These are phyloP conservation scores for Benitochromis conjunctus DNA, from an alignment of 2,113 vertebrate species.

Conservation along the genomic window DNA sequence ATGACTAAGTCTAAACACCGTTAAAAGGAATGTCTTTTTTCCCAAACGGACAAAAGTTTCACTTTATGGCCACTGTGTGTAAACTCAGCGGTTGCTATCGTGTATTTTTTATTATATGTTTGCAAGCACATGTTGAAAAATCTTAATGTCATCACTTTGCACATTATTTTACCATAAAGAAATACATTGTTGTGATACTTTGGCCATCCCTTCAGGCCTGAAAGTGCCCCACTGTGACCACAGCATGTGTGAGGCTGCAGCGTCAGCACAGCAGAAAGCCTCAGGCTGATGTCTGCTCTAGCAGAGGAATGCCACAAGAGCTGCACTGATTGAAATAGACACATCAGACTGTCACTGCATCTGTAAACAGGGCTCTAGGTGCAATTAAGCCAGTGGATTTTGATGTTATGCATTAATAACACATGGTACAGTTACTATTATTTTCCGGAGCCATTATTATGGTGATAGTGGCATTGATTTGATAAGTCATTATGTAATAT, in stretches of 20 bases:
- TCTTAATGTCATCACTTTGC: not conserved
- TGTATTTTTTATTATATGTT: not conserved
- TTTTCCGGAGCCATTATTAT: not conserved
- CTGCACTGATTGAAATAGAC: slow-evolving; percentile 35
- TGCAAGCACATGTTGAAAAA: slow-evolving; percentile 13
- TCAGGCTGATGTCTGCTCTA: not conserved
- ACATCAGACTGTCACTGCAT: slow-evolving; percentile 8
- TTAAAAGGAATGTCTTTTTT: not conserved
- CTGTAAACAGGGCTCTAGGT: not conserved
- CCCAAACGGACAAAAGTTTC: not conserved
- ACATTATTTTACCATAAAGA: slow-evolving; percentile 2
- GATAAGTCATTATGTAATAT: not conserved
- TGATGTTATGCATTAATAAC: not conserved
- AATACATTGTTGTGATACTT: slow-evolving; percentile 10
- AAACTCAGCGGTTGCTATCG: not conserved
- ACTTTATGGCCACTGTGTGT: not conserved
- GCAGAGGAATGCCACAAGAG: not conserved
- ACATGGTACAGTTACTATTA: not conserved
- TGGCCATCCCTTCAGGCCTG: not conserved
- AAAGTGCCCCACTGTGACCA: slow-evolving; percentile 3
- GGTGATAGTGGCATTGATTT: not conserved
- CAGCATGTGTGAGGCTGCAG: slow-evolving; percentile 18
- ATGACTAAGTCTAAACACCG: not conserved
- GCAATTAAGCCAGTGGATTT: not conserved
- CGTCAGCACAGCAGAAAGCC: slow-evolving; percentile 14